Conservation (phyloP, 2,888 invertebrate species). For the Julus scanicus region DNA sequence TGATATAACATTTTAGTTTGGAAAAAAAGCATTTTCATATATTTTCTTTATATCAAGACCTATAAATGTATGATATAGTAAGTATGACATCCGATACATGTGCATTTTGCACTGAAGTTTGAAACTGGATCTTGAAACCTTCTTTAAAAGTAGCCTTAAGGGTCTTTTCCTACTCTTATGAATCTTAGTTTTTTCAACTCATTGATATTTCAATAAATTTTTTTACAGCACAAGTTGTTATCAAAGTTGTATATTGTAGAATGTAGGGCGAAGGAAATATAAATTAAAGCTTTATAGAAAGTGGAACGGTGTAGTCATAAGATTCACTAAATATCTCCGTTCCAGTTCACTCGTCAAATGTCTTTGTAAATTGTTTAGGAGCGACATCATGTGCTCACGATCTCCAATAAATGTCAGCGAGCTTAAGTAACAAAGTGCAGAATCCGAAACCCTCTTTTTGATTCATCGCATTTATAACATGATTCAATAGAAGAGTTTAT, state of each 20-base stretch:
- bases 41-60: too few species aligned
- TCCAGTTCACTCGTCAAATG: slow-evolving; percentile 35
- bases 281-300: not conserved
- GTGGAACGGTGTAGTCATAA: not conserved
- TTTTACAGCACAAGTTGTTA: not conserved
- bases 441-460: slow-evolving; percentile 36
- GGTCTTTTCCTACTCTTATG: not conserved
- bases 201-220: not conserved
- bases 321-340: slow-evolving; percentile 36
- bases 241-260: not conserved
- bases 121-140: too few species aligned
- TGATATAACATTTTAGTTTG: too few species aligned
- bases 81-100: too few species aligned
- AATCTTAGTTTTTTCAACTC: not conserved
- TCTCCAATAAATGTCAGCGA: slow-evolving; percentile 21
- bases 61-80: too few species aligned
- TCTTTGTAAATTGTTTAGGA: slow-evolving; percentile 39
- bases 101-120: too few species aligned
- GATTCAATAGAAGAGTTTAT: slow-evolving; percentile 36
- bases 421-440: slow-evolving; percentile 42
- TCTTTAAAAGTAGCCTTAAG: too few species aligned
- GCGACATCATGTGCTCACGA: slow-evolving; percentile 5
- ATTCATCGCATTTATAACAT: slow-evolving; percentile 35
- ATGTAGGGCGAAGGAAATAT: not conserved
- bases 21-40: too few species aligned